Evolutionary conservation across 2,113 vertebrate genomes (phyloP), one percentile per base, ranked within the genome.

Genomic region (Oxyura jamaicensis): DNA sequence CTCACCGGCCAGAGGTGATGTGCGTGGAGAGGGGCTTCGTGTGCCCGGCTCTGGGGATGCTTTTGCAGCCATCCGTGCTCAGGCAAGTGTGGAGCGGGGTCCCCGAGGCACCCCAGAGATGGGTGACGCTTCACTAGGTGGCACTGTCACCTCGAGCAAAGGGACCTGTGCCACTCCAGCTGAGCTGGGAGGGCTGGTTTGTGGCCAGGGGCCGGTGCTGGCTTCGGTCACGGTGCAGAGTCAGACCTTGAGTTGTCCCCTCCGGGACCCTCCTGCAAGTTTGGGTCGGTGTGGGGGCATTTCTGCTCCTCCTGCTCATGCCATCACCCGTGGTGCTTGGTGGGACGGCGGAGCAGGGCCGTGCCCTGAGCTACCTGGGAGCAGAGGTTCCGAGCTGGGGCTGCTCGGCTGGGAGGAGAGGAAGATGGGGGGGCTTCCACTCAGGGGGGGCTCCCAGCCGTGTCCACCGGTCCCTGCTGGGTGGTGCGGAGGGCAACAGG

Each of bases 81-180:
- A 1, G 7, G 41, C 28, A 8, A 13, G 18, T 18, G 77, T 1
- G 3, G 28, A 23, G n/a, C 1, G 1, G 33, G 39, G 44, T 33
- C 46, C 50, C 33, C 11, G 8, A 15, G 12, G 41, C 62, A 62
- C 72, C 72, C 41, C 5, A 23, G 41, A 26, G 8, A 11, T 2
- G 4, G 17, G 21, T 6, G 44, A 26, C 4, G 0, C 82, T 63
- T 79, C 93, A 80, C 87, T 91, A 93, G 94, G 59, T 91, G 94
- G 94, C 94, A 91, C 39, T 25, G 60, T 88, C 6, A 2, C 39
- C 85, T 78, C 13, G 2, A 55, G 50, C 75, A 31, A 15, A 21
- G 69, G 36, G 8, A 10, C 21, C 8, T 0, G 58, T 59, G 8
- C 53, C 50, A 17, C 31, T 6, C 14, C 26, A 8, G 29, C 62